A percentile compares a stretch with the other conserved stretches of the same genome.
These are phyloP conservation scores for Microctenopoma stevenorrisi DNA, from an alignment of 2,797 vertebrate species.

Conservation along the genomic window DNA sequence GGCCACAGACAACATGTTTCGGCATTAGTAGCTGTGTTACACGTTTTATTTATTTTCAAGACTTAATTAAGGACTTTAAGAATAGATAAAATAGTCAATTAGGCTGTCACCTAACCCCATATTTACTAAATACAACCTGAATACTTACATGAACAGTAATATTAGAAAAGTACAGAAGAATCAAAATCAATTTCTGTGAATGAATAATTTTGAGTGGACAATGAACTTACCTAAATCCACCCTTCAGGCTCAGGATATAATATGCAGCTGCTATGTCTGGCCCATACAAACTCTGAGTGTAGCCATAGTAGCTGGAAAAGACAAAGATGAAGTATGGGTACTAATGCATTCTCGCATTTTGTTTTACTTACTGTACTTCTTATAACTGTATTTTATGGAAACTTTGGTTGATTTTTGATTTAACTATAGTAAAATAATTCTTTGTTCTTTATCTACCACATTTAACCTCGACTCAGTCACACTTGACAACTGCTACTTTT, in stretches of 20 bases:
- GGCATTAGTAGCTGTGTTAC: too few species aligned
- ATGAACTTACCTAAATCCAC: slow-evolving; percentile 85
- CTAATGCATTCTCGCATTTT: background rate
- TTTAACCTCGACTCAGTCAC: too few species aligned
- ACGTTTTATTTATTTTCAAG: too few species aligned
- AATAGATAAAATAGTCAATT: too few species aligned
- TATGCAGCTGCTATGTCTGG: slow-evolving; percentile 73
- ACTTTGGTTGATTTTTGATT: background rate
- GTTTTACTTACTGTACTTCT: background rate
- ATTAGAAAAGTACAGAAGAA: background rate
- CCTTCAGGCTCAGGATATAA: slow-evolving; percentile 82
- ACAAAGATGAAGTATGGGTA: background rate
- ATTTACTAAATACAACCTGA: background rate
- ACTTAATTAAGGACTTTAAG: background rate
- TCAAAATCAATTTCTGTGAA: background rate
- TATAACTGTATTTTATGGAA: too few species aligned
- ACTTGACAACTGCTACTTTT: too few species aligned
- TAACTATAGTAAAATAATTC: background rate
- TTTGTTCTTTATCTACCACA: too few species aligned
- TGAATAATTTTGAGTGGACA: background rate
- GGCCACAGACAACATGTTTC: too few species aligned
- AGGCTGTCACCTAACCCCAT: background rate
- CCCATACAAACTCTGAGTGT: slow-evolving; percentile 68
- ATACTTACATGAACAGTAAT: background rate
- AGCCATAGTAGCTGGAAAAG: slow-evolving; percentile 74